Conservation (phyloP, 2,797 vertebrate species). For the Sebastes paucispinis region DNA sequence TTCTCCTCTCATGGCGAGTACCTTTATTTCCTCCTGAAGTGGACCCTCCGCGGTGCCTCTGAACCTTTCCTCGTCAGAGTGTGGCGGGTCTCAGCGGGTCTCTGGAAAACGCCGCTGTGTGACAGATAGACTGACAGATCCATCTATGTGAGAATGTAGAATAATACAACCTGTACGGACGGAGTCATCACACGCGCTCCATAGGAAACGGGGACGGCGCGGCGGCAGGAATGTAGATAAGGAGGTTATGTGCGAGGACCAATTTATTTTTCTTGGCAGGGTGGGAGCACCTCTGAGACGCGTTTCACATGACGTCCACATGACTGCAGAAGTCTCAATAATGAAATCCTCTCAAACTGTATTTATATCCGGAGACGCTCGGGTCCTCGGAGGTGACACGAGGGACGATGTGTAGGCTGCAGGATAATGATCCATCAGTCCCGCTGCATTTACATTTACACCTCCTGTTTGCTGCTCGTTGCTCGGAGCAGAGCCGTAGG, state of each 20-base stretch:
- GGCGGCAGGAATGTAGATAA: constrained; percentile 51
- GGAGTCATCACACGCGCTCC: constrained; percentile 44
- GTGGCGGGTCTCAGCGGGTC: constrained; percentile 43
- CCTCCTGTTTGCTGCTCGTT: constrained; percentile 12
- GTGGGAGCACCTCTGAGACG: constrained; percentile 52
- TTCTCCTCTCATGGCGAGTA: too few species aligned
- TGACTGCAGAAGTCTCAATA: constrained; percentile 47
- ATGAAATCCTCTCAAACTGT: constrained; percentile 45
- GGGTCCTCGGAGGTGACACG: constrained; percentile 15
- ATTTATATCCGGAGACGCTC: constrained; percentile 33
- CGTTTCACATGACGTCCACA: constrained; percentile 22
- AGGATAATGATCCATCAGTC: constrained; percentile 10
- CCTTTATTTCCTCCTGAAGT: background rate
- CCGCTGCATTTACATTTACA: background rate
- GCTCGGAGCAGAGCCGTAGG: background rate
- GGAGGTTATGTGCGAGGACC: constrained; percentile 61
- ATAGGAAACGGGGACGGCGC: constrained; percentile 24
- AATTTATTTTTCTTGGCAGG: constrained; percentile 70
- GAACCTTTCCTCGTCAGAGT: constrained; percentile 25
- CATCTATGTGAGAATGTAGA: constrained; percentile 62
- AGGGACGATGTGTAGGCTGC: background rate
- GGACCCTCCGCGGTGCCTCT: background rate
- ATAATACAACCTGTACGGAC: constrained; percentile 50
- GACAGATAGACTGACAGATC: constrained; percentile 63
- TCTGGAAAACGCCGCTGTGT: constrained; percentile 5